These are phyloP conservation scores for Arothron firmamentum DNA, from an alignment of 2,113 vertebrate species.

Conservation along the genomic window DNA sequence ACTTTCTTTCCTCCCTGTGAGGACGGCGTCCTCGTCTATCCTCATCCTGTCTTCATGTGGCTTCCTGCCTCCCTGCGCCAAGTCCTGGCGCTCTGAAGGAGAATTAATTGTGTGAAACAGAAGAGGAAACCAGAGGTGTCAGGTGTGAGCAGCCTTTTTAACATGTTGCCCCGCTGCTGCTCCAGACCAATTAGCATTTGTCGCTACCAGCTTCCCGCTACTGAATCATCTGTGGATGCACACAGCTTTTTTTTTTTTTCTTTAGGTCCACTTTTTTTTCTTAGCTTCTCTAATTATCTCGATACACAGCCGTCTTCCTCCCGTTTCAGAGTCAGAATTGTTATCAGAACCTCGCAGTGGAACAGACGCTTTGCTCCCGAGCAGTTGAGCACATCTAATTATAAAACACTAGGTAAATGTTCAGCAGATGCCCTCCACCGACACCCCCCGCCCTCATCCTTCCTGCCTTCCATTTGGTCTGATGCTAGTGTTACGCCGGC, in stretches of 20 bases:
- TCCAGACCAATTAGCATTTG: conserved; percentile 61
- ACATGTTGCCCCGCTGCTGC: conserved; percentile 59
- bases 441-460: conserved; percentile 8
- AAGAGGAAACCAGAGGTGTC: conserved; percentile 28
- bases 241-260: conserved; percentile 47
- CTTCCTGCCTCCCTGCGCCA: conserved; percentile 21
- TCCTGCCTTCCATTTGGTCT: conserved; percentile 73
- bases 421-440: conserved; percentile 76
- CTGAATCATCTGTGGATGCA: conserved; percentile 30
- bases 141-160: conserved; percentile 53
- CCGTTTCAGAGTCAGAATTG: conserved; percentile 51
- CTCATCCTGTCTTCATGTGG: conserved; percentile 9
- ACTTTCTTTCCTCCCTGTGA: too few species aligned
- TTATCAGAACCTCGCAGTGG: conserved; percentile 65
- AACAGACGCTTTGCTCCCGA: conserved; percentile 70
- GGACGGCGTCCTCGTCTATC: too few species aligned
- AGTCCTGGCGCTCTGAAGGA: conserved; percentile 42
- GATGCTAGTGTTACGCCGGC: conserved; percentile 72
- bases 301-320: conserved; percentile 32
- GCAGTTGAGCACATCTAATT: conserved; percentile 75
- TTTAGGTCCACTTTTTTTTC: conserved; percentile 32
- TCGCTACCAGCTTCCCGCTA: conserved; percentile 47
- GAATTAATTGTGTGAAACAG: conserved; percentile 27
- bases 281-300: conserved; percentile 61
- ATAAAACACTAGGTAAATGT: conserved; percentile 73